These are phyloP conservation scores for Panagrolaimus sp. DNA, from an alignment of 1,140 invertebrate genomes.

Conservation along the genomic window DNA sequence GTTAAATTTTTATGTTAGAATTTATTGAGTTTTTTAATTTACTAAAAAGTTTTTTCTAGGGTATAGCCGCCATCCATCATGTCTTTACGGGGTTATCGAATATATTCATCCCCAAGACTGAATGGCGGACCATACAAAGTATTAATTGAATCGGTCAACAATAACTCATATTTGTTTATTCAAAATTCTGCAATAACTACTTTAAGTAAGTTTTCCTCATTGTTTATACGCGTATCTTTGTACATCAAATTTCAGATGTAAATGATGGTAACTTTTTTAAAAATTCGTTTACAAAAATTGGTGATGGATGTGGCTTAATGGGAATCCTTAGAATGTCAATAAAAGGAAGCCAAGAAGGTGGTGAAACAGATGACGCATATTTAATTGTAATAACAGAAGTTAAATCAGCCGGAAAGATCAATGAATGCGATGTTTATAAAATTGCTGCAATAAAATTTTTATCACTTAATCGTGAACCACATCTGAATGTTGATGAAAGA, in stretches of 20 bases:
- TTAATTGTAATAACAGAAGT: constrained; percentile 51
- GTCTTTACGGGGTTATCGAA: constrained; percentile 47
- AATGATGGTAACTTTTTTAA: constrained; percentile 36
- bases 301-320: constrained; percentile 54
- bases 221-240: neutral
- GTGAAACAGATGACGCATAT: constrained; percentile 38
- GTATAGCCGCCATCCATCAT: constrained; percentile 21
- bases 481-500: constrained; percentile 43
- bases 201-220: constrained; percentile 27
- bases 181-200: constrained; percentile 43
- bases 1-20: no score
- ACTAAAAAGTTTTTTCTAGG: no score
- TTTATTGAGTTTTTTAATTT: no score
- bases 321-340: constrained; percentile 46
- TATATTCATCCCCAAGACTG: constrained; percentile 39
- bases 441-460: constrained; percentile 53
- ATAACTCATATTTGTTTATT: constrained; percentile 38
- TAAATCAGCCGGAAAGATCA: constrained; percentile 56
- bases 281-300: constrained; percentile 47
- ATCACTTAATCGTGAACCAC: constrained; percentile 34
- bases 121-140: constrained; percentile 25
- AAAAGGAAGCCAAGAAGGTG: constrained; percentile 21
- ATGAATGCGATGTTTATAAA: constrained; percentile 53
- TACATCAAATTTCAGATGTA: constrained; percentile 31
- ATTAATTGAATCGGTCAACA: constrained; percentile 38